A percentile compares a stretch with the other conserved stretches of the same genome.
These are phyloP conservation scores for Pentalonia nigronervosa DNA, from an alignment of 1,140 invertebrate species.

Conservation along the genomic window DNA sequence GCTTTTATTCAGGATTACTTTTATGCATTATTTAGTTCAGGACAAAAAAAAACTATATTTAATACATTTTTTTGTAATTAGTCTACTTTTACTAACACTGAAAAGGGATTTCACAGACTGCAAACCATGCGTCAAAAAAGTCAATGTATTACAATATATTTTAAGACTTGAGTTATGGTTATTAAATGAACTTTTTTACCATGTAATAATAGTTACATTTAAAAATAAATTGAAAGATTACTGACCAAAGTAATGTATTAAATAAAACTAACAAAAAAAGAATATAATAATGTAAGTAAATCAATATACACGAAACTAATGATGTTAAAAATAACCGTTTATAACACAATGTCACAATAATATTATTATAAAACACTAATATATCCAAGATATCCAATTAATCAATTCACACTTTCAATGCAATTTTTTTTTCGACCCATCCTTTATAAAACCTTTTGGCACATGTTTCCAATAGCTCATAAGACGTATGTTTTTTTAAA, in stretches of 20 bases:
- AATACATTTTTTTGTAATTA: not conserved
- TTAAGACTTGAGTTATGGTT: not conserved
- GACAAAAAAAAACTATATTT: not conserved
- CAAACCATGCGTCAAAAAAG: not conserved
- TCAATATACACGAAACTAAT: not conserved
- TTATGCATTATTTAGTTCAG: not conserved
- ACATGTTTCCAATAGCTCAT: not conserved
- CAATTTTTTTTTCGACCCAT: not conserved
- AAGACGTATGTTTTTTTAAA: not conserved
- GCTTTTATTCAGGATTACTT: not conserved
- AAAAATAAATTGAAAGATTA: not conserved
- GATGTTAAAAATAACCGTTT: not conserved
- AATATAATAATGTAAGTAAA: not conserved
- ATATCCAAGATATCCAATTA: not conserved
- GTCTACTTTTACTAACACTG: not conserved
- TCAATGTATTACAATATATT: not conserved
- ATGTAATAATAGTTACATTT: not conserved
- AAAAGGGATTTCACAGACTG: not conserved
- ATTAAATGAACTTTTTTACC: not conserved
- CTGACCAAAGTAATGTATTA: not conserved
- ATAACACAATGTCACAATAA: not conserved
- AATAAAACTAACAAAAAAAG: not conserved
- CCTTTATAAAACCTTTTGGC: not conserved
- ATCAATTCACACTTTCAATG: not conserved
- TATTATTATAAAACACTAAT: not conserved